Conservation (phyloP, 2,888 invertebrate genomes). For the Ochropleura leucogaster region DNA sequence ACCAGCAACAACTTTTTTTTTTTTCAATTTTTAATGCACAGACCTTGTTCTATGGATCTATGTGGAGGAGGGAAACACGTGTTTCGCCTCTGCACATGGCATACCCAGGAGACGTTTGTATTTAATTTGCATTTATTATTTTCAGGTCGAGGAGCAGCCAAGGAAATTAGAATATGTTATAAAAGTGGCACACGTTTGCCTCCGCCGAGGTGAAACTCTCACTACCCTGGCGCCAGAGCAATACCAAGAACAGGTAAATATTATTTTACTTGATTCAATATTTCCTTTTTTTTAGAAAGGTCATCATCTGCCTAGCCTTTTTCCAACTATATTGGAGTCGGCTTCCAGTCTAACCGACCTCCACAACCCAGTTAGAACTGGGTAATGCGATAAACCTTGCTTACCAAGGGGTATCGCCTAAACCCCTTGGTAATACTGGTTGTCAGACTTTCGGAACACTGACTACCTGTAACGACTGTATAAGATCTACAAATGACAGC, state of each 20-base stretch:
- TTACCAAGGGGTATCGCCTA: too few species aligned
- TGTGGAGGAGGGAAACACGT: neutral
- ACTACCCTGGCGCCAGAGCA: conserved; percentile 94
- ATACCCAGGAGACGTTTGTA: neutral
- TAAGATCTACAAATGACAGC: too few species aligned
- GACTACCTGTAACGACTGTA: too few species aligned
- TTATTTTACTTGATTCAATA: neutral
- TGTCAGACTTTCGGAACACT: too few species aligned
- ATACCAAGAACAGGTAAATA: conserved; percentile 91
- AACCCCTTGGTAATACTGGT: too few species aligned
- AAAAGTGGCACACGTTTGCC: conserved; percentile 96
- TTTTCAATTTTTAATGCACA: neutral
- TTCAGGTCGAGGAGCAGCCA: conserved; percentile 98
- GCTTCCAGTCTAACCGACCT: too few species aligned
- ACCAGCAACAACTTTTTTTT: too few species aligned
- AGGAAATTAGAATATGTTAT: conserved; percentile 99
- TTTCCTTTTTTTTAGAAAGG: neutral
- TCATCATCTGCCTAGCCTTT: too few species aligned
- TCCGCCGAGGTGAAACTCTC: conserved; percentile 92
- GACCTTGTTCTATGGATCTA: neutral
- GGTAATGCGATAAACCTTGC: too few species aligned
- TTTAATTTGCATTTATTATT: conserved; percentile 5
- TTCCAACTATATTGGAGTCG: too few species aligned
- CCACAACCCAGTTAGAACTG: too few species aligned
- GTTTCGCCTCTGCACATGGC: neutral